phyloP scores from a whole-genome alignment of 2,888 invertebrate species.

The Papilio elwesi region DNA sequence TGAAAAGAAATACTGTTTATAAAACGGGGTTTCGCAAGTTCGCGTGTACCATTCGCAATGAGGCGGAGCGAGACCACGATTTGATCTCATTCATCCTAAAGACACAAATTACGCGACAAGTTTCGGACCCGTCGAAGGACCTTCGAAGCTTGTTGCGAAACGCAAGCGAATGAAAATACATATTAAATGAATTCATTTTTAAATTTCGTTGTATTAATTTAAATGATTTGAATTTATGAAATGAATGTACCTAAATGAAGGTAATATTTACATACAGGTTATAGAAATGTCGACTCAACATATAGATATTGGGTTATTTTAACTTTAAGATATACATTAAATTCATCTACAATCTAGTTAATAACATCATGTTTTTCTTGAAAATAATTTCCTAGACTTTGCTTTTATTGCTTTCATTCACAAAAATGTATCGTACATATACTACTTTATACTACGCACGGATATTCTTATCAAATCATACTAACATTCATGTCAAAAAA shows the following conservation, averaged over 20 bases:
- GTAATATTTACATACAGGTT: background rate
- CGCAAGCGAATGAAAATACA: no score
- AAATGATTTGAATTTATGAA: background rate
- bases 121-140: no score
- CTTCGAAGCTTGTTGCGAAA: no score
- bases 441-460: background rate
- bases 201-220: constrained; percentile 5
- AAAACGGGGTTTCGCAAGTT: background rate
- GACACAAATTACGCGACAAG: no score
- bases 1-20: background rate
- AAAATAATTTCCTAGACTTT: background rate
- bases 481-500: background rate
- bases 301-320: background rate
- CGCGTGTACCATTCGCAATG: no score
- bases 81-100: no score
- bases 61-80: no score
- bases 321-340: background rate
- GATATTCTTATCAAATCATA: background rate
- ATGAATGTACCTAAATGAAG: background rate
- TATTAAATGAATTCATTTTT: no score
- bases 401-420: background rate
- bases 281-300: background rate
- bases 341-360: background rate
- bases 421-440: background rate
- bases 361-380: background rate